Evolutionary conservation across 2,888 invertebrate genomes (phyloP), one percentile per base, ranked within the genome.

Genomic region (Ormyrus pomaceus): DNA sequence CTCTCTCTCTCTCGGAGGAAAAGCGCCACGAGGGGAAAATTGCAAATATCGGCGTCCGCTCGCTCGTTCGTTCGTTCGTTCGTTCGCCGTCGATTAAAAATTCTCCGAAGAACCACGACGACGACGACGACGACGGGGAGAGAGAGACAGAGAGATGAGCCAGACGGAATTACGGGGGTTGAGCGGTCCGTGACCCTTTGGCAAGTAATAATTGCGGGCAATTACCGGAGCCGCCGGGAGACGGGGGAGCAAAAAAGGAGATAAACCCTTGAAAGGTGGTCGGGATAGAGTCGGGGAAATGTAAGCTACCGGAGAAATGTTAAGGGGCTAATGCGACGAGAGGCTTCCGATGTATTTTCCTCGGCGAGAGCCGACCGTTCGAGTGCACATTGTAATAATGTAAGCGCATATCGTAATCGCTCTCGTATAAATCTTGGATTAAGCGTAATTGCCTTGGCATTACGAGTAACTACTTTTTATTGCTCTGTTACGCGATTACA

Each of bases 121-220:
- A 46, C 50, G 58, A 61, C 56, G 62, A 55, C 19, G 19, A 19
- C 19, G 19, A 19, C 19, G 19, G 59, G 7, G 55, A 61, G 66
- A 51, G 66, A 51, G 70, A 70, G 70, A 62, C 34, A 76, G 19
- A n/a, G 46, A 48, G 68, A 50, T 46, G 45, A 48, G 51, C n/a
- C 55, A 74, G 80, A 59, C 71, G 66, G 79, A 83, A 80, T 80
- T 64, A 79, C 7, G 19, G n/a, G 4, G 34, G 46, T 50, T 50
- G 45, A 8, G 75, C 75, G 84, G 84, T 86, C 86, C 85, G 85
- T 86, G 87, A 87, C 85, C 86, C 85, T 86, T 86, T 85, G 85
- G 85, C 84, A 83, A 86, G 86, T 86, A 86, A 86, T 87, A 88
- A 88, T 88, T 85, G 86, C 84, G 85, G 84, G 86, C 87, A 88